Percentiles rank a stretch among this genome's conserved stretches.
Evolutionary conservation across 2,888 invertebrate genomes (phyloP).

Genomic region (Carpatolechia fugitivella): DNA sequence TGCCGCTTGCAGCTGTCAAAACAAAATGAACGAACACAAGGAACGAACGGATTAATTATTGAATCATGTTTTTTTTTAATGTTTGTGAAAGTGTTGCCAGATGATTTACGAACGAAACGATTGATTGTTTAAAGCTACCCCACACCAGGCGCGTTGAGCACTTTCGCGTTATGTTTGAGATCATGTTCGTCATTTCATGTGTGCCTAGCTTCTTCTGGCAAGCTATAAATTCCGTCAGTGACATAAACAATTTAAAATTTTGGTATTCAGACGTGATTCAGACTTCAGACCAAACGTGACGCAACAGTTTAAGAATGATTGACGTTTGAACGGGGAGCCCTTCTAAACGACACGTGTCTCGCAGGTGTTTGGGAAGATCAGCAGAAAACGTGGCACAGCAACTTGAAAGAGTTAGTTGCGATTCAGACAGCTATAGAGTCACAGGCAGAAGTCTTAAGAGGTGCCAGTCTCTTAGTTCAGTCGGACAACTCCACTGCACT

Average conservation of each 20-base stretch:
- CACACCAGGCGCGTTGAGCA: too few relatives aligned
- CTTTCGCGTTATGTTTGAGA: too few relatives aligned
- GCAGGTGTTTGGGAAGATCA: neutral
- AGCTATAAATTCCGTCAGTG: too few relatives aligned
- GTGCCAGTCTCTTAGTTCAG: neutral
- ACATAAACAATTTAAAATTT: too few relatives aligned
- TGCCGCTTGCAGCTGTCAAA: slow-evolving; percentile 55
- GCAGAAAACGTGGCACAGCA: neutral
- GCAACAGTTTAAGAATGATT: too few relatives aligned
- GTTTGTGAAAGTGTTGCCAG: neutral
- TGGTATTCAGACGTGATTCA: too few relatives aligned
- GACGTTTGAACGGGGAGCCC: too few relatives aligned
- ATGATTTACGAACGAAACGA: too few relatives aligned
- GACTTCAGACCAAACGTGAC: too few relatives aligned
- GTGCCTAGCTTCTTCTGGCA: too few relatives aligned
- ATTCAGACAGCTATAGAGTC: neutral
- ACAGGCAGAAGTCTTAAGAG: neutral
- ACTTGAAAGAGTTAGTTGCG: slow-evolving; percentile 2
- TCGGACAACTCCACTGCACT: neutral
- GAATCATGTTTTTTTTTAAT: neutral
- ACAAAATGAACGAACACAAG: slow-evolving; percentile 51
- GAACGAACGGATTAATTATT: neutral
- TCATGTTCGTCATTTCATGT: too few relatives aligned
- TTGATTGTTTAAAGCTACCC: too few relatives aligned
- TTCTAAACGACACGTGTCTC: neutral